Evolutionary conservation across 2,888 invertebrate species (phyloP).

Genomic region (Conchocele bisecta): DNA sequence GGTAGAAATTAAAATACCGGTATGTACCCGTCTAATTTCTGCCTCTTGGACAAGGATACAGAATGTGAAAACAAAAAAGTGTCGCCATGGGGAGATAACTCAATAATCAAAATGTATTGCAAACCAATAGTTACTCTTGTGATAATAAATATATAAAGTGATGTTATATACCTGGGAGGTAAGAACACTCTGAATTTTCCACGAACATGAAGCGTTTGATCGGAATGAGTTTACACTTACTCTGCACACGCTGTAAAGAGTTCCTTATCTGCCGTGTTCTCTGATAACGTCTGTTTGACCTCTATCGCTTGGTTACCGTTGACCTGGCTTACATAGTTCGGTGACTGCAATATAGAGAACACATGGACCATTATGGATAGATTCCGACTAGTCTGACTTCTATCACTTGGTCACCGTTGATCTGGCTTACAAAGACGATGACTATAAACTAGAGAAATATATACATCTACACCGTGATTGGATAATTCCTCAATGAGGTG

Average conservation of each 20-base stretch:
- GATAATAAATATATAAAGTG: no score
- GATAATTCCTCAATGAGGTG: slow-evolving; percentile 83
- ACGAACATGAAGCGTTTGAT: no score
- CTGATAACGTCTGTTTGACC: slow-evolving; percentile 86
- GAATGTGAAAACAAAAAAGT: no score
- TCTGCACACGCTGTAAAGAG: slow-evolving; percentile 92
- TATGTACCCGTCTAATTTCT: no score
- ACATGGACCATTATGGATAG: background rate
- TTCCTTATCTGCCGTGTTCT: slow-evolving; percentile 90
- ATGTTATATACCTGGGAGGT: no score
- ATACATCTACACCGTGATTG: background rate
- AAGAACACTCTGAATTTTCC: no score
- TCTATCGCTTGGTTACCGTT: slow-evolving; percentile 87
- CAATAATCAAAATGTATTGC: no score
- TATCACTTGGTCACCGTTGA: slow-evolving; percentile 87
- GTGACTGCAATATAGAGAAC: slow-evolving; percentile 82
- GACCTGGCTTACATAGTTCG: slow-evolving; percentile 88
- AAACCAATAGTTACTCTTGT: no score
- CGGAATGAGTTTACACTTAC: no score
- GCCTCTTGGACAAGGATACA: no score
- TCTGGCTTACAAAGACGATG: slow-evolving; percentile 87
- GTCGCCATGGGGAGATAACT: no score
- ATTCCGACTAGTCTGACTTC: slow-evolving; percentile 86
- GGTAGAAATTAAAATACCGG: no score
- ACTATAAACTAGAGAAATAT: slow-evolving; percentile 81